Percentiles rank a stretch among this genome's conserved stretches.
Evolutionary conservation across 2,113 vertebrate species (phyloP).

Genomic region (Carettochelys insculpta): DNA sequence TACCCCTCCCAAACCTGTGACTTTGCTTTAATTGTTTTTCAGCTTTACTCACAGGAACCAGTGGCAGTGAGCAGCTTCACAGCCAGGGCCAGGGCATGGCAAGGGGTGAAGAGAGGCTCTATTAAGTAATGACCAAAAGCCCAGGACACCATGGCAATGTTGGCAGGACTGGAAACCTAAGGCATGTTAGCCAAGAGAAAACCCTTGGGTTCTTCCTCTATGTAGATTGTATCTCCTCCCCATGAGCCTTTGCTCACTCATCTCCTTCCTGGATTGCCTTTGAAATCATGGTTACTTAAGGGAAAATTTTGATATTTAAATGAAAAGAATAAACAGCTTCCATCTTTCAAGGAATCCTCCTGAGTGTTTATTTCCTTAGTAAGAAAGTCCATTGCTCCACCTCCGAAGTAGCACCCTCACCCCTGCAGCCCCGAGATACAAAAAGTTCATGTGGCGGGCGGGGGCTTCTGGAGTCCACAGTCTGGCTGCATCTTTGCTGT

Average conservation of each 20-base stretch:
- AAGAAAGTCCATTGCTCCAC: too few relatives aligned
- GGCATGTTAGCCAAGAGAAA: neutral
- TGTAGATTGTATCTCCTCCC: neutral
- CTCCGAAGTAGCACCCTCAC: too few relatives aligned
- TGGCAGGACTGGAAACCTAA: conserved; percentile 74
- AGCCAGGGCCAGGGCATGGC: conserved; percentile 68
- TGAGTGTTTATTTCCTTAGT: too few relatives aligned
- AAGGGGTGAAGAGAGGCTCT: conserved; percentile 80
- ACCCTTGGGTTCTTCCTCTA: neutral
- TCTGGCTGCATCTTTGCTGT: too few relatives aligned
- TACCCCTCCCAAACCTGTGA: neutral
- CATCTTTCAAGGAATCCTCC: too few relatives aligned
- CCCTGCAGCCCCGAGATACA: too few relatives aligned
- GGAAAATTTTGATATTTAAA: too few relatives aligned
- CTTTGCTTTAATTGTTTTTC: neutral
- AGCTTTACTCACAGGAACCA: conserved; percentile 71
- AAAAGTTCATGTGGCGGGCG: too few relatives aligned
- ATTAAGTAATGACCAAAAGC: conserved; percentile 83
- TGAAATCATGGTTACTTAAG: too few relatives aligned
- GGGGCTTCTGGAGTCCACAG: too few relatives aligned
- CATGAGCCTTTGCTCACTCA: neutral
- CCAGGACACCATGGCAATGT: conserved; percentile 77
- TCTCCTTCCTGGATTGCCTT: neutral
- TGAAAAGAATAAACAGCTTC: too few relatives aligned
- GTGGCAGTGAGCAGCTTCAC: conserved; percentile 78